These are phyloP conservation scores for Eleutherodactylus coqui DNA, from an alignment of 2,797 vertebrate species.

Conservation along the genomic window DNA sequence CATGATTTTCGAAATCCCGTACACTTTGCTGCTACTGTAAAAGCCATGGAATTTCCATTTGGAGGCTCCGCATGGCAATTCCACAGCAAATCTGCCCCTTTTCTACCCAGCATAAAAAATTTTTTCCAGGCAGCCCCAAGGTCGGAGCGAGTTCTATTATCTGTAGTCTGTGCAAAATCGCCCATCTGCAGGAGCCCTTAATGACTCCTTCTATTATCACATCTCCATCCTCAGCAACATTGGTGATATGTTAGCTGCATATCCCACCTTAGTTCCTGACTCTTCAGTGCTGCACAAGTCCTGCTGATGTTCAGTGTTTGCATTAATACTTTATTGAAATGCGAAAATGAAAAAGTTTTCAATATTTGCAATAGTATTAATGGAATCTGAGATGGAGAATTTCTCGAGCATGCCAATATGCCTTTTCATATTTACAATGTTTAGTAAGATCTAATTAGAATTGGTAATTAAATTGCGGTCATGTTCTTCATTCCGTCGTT, in stretches of 20 bases:
- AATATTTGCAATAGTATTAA: slow-evolving; percentile 26
- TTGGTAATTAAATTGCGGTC: slow-evolving; percentile 37
- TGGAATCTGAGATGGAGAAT: neutral
- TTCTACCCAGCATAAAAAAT: too few relatives aligned
- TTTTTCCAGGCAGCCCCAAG: too few relatives aligned
- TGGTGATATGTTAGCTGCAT: neutral
- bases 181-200: too few relatives aligned
- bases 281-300: neutral
- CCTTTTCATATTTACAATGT: slow-evolving; percentile 30
- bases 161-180: too few relatives aligned
- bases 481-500: neutral
- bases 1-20: too few relatives aligned
- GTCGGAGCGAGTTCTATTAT: too few relatives aligned
- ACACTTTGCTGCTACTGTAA: too few relatives aligned
- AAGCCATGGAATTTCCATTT: too few relatives aligned
- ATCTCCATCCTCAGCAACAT: too few relatives aligned
- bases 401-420: slow-evolving; percentile 14
- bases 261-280: neutral
- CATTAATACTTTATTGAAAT: slow-evolving; percentile 1
- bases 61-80: too few relatives aligned
- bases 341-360: neutral
- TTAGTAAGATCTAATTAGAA: slow-evolving; percentile 40
- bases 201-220: too few relatives aligned
- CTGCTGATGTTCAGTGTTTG: neutral
- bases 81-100: too few relatives aligned